Conservation (phyloP, 1,140 invertebrate species). For the Achatina immaculata region DNA sequence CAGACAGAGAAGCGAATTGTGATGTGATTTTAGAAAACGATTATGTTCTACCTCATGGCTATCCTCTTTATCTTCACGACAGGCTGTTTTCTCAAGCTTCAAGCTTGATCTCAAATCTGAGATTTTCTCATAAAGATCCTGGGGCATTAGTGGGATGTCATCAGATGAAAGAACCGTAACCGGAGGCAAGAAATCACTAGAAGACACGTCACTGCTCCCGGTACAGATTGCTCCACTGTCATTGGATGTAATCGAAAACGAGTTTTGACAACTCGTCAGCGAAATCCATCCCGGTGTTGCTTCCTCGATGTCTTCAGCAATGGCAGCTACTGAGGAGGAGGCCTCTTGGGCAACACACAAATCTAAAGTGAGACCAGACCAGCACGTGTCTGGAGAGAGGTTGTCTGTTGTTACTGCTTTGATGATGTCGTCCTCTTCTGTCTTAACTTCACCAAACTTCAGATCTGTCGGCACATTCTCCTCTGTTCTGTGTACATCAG, state of each 20-base stretch:
- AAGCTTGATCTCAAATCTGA: neutral
- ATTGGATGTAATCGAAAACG: too few relatives aligned
- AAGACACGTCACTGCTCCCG: conserved; percentile 43
- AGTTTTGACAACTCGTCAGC: too few relatives aligned
- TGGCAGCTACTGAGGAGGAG: neutral
- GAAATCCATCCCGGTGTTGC: too few relatives aligned
- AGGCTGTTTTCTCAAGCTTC: neutral
- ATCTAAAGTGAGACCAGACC: too few relatives aligned
- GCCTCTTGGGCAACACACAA: too few relatives aligned
- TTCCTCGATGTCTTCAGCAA: too few relatives aligned
- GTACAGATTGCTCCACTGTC: conserved; percentile 28
- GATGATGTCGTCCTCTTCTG: neutral
- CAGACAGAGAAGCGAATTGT: too few relatives aligned
- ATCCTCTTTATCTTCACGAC: too few relatives aligned
- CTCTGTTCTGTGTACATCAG: neutral
- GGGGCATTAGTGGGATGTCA: conserved; percentile 49
- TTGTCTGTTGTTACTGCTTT: neutral
- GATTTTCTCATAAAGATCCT: conserved; percentile 41
- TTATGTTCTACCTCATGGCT: too few relatives aligned
- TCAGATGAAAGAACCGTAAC: conserved; percentile 40
- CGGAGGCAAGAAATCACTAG: conserved; percentile 39
- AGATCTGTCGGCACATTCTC: neutral
- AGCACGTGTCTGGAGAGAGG: neutral
- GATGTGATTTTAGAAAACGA: too few relatives aligned
- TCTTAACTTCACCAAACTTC: neutral